Conservation (phyloP, 2,888 invertebrate species). For the Chrysolina oricalcia region DNA sequence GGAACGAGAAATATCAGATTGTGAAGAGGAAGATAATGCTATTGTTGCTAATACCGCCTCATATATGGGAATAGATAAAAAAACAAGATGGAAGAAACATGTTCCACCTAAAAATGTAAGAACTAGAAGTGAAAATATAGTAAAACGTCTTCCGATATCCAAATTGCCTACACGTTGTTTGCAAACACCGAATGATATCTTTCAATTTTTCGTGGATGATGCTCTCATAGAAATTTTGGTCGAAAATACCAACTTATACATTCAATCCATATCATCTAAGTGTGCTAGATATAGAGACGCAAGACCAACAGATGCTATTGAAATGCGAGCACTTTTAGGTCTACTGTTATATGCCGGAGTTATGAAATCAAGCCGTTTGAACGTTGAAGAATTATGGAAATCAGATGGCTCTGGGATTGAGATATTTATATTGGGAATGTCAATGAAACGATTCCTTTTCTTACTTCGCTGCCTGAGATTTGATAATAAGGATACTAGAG, state of each 20-base stretch:
- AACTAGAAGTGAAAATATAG: too few species aligned
- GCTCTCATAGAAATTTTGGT: conserved; percentile 26
- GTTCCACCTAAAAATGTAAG: conserved; percentile 25
- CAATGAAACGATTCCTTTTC: too few species aligned
- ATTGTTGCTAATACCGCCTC: conserved; percentile 22
- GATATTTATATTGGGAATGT: too few species aligned
- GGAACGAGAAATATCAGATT: conserved; percentile 36
- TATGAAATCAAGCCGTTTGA: too few species aligned
- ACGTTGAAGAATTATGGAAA: too few species aligned
- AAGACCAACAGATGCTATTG: conserved; percentile 27
- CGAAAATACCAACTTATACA: too few species aligned
- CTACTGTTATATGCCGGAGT: too few species aligned
- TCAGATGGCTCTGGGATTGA: too few species aligned
- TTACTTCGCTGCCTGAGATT: too few species aligned
- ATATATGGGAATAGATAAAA: conserved; percentile 33
- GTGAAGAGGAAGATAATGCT: conserved; percentile 24
- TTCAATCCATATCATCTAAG: conserved; percentile 30
- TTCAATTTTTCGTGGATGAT: conserved; percentile 30
- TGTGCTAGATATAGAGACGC: conserved; percentile 32
- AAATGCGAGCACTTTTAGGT: too few species aligned
- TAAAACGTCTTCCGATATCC: too few species aligned
- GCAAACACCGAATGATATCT: conserved; percentile 30
- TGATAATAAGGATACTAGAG: too few species aligned
- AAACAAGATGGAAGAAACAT: conserved; percentile 29
- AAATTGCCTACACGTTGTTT: conserved; percentile 20